Evolutionary conservation across 2,113 vertebrate genomes (phyloP), one percentile per base, ranked within the genome.

Genomic region (Oncorhynchus clarkii): DNA sequence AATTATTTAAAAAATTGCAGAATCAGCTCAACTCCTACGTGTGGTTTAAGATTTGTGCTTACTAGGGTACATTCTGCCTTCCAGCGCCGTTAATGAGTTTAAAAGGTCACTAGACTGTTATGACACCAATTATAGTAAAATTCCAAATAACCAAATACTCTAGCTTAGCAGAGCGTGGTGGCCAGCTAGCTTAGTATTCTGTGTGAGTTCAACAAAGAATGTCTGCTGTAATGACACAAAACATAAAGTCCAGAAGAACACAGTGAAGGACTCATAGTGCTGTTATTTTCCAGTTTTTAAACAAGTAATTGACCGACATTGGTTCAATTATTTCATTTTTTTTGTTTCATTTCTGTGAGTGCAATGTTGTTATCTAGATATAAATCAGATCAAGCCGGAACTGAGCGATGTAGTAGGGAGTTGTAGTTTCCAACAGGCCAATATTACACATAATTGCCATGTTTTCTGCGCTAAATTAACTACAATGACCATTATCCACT

Each of bases 121-220:
- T 87, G 86, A 88, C 88, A 87, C 88, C 87, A 89, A 90, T 92
- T 91, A 90, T 77, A 81, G 76, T 67, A 85, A 82, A 79, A 78
- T 64, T 83, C 82, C 76, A 87, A 75, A 87, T 88, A 85, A 85
- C 83, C 87, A 73, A 39, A 45, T 57, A 57, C 14, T 71, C 66
- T 39, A 71, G 77, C 82, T 85, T 86, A 78, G 81, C 75, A 79
- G 81, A 66, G 65, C 72, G 74, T 5, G 48, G 73, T 68, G 79
- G 74, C 76, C 20, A 12, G 75, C 65, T 51, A 45, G 67, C 65
- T 39, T 27, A 27, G 80, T 54, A 69, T 79, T 86, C 75, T 72
- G 72, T 70, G 49, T 2, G 49, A 79, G 76, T 82, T 78, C 54
- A 83, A 77, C 78, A 72, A 78, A 87, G 76, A 78, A 83, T 84